Conservation (phyloP, 1,140 invertebrate genomes). For the Augochlora pura region DNA sequence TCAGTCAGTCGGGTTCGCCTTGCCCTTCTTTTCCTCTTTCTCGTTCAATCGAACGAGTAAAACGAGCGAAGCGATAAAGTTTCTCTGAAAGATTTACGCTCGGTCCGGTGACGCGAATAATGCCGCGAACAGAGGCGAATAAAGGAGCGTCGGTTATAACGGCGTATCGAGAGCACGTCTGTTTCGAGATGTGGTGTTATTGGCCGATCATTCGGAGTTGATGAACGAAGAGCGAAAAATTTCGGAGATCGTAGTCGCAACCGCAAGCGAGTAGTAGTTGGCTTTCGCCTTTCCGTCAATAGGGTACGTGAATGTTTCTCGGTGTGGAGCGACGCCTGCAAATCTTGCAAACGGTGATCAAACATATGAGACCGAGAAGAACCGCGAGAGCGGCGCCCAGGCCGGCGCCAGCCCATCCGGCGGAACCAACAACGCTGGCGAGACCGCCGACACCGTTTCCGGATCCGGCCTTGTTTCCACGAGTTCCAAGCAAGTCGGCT, state of each 20-base stretch:
- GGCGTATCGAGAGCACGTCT: background rate
- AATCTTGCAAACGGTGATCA: constrained; percentile 78
- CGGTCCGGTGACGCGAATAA: background rate
- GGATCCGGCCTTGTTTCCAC: constrained; percentile 32
- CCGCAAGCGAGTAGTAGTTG: background rate
- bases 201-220: background rate
- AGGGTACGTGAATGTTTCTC: constrained; percentile 78
- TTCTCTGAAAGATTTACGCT: background rate
- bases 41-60: background rate
- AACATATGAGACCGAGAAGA: constrained; percentile 75
- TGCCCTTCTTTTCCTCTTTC: background rate
- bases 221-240: no score
- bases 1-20: constrained; percentile 7
- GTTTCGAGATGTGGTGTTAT: no score
- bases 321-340: constrained; percentile 76
- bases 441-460: constrained; percentile 63
- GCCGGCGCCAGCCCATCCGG: constrained; percentile 76
- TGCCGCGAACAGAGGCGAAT: background rate
- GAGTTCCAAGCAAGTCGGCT: background rate
- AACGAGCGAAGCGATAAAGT: constrained; percentile 29
- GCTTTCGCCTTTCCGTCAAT: constrained; percentile 57
- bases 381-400: constrained; percentile 76
- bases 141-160: background rate
- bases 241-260: background rate
- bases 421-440: constrained; percentile 65